phyloP scores from a whole-genome alignment of 2,888 invertebrate genomes.

The Rosalia funebris region DNA sequence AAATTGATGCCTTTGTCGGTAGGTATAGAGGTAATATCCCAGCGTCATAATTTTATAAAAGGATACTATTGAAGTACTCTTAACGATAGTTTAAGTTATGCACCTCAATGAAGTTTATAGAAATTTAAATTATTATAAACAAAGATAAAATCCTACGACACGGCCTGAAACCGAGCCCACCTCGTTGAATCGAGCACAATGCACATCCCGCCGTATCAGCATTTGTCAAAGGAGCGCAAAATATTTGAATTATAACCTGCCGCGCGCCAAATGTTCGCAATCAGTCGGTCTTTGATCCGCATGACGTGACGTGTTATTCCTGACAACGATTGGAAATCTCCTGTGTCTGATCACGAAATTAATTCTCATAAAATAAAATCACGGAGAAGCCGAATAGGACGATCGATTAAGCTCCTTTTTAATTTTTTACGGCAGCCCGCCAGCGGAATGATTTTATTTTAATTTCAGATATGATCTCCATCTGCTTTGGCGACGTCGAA shows the following conservation, averaged over 20 bases:
- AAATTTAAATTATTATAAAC: too few species aligned
- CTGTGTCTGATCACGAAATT: slow-evolving; percentile 18
- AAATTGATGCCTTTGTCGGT: too few species aligned
- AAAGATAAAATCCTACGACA: neutral
- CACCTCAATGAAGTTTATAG: too few species aligned
- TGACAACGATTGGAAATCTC: slow-evolving; percentile 24
- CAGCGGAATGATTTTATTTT: slow-evolving; percentile 14
- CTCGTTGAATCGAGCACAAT: slow-evolving; percentile 7
- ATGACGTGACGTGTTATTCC: slow-evolving; percentile 21
- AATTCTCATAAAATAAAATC: slow-evolving; percentile 23
- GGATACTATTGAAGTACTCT: too few species aligned
- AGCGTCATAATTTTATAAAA: too few species aligned
- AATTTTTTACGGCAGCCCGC: slow-evolving; percentile 16
- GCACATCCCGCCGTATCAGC: slow-evolving; percentile 32
- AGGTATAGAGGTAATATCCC: too few species aligned
- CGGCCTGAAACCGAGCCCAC: neutral
- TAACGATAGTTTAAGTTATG: too few species aligned
- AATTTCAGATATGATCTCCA: slow-evolving; percentile 23
- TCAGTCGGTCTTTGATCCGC: slow-evolving; percentile 34
- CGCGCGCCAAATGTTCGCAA: slow-evolving; percentile 41
- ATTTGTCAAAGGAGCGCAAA: slow-evolving; percentile 40
- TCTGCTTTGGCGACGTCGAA: neutral
- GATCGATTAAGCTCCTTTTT: slow-evolving; percentile 19
- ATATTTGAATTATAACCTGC: slow-evolving; percentile 39
- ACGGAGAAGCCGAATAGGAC: neutral